phyloP scores from a whole-genome alignment of 2,888 invertebrate genomes.

The Lucinisca nassula region DNA sequence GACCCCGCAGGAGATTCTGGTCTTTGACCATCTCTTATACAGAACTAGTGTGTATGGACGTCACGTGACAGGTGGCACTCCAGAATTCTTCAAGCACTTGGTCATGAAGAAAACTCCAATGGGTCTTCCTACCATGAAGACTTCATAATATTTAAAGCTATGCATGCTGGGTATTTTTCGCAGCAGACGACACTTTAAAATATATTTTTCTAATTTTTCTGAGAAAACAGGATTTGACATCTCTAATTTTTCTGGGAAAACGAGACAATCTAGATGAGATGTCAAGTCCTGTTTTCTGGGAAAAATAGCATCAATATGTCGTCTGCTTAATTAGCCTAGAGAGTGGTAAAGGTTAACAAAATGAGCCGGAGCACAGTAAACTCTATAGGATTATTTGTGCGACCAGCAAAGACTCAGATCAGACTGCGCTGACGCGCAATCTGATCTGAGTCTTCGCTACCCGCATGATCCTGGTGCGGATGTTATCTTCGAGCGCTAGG shows the following conservation, averaged over 20 bases:
- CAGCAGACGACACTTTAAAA: no score
- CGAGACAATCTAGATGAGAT: no score
- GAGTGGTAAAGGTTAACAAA: no score
- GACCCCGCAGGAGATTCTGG: constrained; percentile 2
- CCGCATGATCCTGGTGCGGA: not conserved
- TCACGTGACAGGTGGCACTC: not conserved
- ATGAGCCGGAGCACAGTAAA: not conserved
- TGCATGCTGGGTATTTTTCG: no score
- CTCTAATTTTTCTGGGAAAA: no score
- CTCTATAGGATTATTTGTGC: no score
- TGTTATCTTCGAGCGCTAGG: no score
- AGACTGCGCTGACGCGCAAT: not conserved
- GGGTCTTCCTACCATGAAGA: constrained; percentile 58
- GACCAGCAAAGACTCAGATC: not conserved
- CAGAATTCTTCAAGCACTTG: constrained; percentile 45
- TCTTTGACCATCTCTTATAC: constrained; percentile 28
- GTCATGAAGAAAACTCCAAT: constrained; percentile 58
- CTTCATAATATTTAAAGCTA: not conserved
- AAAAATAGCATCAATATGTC: no score
- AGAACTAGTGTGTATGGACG: constrained; percentile 22
- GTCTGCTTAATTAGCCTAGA: no score
- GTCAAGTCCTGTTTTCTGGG: no score
- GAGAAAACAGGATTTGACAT: no score
- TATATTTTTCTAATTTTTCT: no score
- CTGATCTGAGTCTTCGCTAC: not conserved